A percentile compares a stretch with the other conserved stretches of the same genome.
These are phyloP conservation scores for Scaeva pyrastri DNA, from an alignment of 2,888 invertebrate genomes.

Conservation along the genomic window DNA sequence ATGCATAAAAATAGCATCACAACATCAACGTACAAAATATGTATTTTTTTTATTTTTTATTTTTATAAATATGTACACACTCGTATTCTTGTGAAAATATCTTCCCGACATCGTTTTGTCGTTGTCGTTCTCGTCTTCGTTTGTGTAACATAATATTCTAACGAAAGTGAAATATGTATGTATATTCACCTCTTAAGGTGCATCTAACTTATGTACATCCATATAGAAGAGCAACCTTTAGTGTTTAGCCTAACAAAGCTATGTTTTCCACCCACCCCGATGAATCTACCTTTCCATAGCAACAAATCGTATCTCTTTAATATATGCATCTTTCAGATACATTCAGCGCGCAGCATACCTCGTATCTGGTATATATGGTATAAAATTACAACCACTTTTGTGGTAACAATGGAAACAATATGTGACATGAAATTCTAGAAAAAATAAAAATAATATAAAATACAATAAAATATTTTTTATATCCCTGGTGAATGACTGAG, in stretches of 20 bases:
- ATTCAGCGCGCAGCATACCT: neutral
- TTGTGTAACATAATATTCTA: conserved; percentile 19
- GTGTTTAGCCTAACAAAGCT: conserved; percentile 33
- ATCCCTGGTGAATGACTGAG: conserved; percentile 36
- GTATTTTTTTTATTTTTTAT: neutral
- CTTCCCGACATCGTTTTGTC: neutral
- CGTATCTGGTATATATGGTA: conserved; percentile 23
- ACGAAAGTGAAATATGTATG: conserved; percentile 55
- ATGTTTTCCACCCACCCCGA: neutral
- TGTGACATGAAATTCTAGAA: conserved; percentile 30
- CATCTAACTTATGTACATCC: conserved; percentile 27
- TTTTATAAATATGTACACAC: neutral
- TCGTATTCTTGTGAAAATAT: conserved; percentile 12
- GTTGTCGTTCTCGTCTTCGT: too few species aligned
- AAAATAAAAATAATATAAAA: neutral
- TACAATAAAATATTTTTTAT: conserved; percentile 16
- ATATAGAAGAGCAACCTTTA: conserved; percentile 60
- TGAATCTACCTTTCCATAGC: neutral
- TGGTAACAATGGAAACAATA: conserved; percentile 55
- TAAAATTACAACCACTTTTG: conserved; percentile 64
- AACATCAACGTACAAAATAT: neutral
- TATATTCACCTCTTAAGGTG: conserved; percentile 16
- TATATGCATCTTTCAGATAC: conserved; percentile 22
- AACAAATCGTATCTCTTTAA: conserved; percentile 17
- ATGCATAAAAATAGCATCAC: conserved; percentile 8